Evolutionary conservation across 1,140 invertebrate species (phyloP).

Genomic region (Macrosteles quadrilineatus): DNA sequence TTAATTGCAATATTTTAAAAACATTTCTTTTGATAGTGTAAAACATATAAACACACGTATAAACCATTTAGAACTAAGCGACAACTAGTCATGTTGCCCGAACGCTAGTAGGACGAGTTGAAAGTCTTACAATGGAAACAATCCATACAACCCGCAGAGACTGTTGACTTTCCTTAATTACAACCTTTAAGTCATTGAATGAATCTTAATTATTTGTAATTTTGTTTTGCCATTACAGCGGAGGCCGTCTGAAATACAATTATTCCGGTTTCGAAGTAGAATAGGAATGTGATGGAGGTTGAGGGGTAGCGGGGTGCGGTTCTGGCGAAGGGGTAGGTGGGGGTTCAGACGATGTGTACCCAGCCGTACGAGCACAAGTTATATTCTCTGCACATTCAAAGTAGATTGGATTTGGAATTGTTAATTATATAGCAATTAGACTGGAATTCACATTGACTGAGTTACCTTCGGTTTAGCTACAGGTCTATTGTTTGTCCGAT

Average conservation of each 20-base stretch:
- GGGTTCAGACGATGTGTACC: slow-evolving; percentile 29
- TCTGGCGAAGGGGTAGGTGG: slow-evolving; percentile 4
- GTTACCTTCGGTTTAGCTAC: slow-evolving; percentile 10
- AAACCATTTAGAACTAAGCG: too few species aligned
- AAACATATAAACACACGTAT: too few species aligned
- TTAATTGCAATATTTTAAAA: too few species aligned
- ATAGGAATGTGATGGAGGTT: slow-evolving; percentile 17
- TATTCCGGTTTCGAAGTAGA: slow-evolving; percentile 27
- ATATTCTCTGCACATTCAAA: slow-evolving; percentile 26
- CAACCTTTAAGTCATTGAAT: slow-evolving; percentile 36
- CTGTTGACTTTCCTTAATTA: slow-evolving; percentile 36
- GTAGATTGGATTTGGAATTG: slow-evolving; percentile 31
- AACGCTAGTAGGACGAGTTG: too few species aligned
- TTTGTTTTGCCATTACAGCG: slow-evolving; percentile 29
- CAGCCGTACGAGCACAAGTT: slow-evolving; percentile 20
- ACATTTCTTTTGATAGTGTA: too few species aligned
- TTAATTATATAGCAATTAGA: slow-evolving; percentile 32
- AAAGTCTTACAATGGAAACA: slow-evolving; percentile 17
- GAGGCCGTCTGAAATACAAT: slow-evolving; percentile 29
- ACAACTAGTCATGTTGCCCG: too few species aligned
- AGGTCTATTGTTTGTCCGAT: background rate
- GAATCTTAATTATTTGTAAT: slow-evolving; percentile 39
- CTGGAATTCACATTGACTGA: slow-evolving; percentile 20
- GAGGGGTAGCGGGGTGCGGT: slow-evolving; percentile 2
- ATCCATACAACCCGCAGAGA: background rate